Evolutionary conservation across 2,113 vertebrate species (phyloP).

Genomic region (Nematolebias whitei): DNA sequence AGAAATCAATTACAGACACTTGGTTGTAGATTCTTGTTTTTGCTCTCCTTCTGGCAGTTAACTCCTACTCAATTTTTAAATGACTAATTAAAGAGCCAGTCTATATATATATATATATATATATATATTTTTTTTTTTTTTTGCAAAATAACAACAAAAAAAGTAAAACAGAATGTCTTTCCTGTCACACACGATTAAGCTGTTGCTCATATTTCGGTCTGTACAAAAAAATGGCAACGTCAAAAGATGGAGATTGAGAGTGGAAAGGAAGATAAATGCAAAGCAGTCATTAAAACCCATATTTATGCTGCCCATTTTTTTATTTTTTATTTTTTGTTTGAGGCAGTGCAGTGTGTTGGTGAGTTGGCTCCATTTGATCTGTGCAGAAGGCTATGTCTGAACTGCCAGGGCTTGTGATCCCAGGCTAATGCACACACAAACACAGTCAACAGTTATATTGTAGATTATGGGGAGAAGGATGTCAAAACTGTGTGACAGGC

Average conservation of each 20-base stretch:
- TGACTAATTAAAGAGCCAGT: slow-evolving; percentile 62
- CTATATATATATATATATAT: no score
- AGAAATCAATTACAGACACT: slow-evolving; percentile 82
- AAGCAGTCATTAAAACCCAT: slow-evolving; percentile 79
- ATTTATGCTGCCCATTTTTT: slow-evolving; percentile 81
- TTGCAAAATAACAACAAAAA: slow-evolving; percentile 50
- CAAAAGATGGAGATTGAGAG: slow-evolving; percentile 61
- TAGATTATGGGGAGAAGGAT: slow-evolving; percentile 70
- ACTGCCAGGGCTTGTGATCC: slow-evolving; percentile 77
- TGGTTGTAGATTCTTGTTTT: slow-evolving; percentile 44
- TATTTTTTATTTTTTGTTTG: slow-evolving; percentile 76
- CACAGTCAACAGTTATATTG: slow-evolving; percentile 80
- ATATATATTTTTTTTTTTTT: no score
- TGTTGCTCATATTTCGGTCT: slow-evolving; percentile 67
- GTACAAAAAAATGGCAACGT: slow-evolving; percentile 69
- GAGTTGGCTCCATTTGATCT: slow-evolving; percentile 80
- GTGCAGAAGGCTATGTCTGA: slow-evolving; percentile 72
- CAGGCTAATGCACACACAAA: slow-evolving; percentile 73
- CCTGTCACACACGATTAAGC: slow-evolving; percentile 68
- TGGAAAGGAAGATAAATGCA: slow-evolving; percentile 77
- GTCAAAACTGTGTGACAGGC: slow-evolving; percentile 66
- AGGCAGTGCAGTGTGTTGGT: slow-evolving; percentile 70
- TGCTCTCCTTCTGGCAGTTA: slow-evolving; percentile 29
- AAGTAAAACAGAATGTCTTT: slow-evolving; percentile 40
- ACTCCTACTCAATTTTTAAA: slow-evolving; percentile 44